A percentile compares a stretch with the other conserved stretches of the same genome.
Evolutionary conservation across 1,140 invertebrate genomes (phyloP).

Genomic region (Cataglyphis hispanica): DNA sequence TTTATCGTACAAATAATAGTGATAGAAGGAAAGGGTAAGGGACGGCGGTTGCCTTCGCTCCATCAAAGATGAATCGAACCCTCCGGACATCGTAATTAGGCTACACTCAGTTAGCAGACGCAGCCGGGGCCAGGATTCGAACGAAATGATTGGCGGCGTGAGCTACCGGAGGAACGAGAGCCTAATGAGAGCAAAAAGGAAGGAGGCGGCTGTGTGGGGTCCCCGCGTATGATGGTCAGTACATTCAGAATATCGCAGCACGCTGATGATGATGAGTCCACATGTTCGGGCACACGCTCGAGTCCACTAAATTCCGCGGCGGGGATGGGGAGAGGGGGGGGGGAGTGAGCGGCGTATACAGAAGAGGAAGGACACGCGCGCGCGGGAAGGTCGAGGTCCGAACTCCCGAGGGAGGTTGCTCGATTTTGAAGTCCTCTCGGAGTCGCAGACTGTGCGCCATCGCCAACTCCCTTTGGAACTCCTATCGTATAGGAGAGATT

Average conservation of each 20-base stretch:
- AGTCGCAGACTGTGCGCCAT: slow-evolving; percentile 68
- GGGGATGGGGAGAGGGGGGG: too few relatives aligned
- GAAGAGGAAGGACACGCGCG: neutral
- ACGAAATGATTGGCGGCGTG: slow-evolving; percentile 62
- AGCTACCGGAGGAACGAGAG: slow-evolving; percentile 47
- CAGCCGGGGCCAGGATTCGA: slow-evolving; percentile 42
- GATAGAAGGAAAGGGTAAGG: slow-evolving; percentile 43
- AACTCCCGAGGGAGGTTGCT: slow-evolving; percentile 73
- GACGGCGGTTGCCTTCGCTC: slow-evolving; percentile 22
- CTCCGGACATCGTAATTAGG: slow-evolving; percentile 65
- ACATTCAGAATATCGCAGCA: slow-evolving; percentile 68
- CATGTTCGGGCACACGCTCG: slow-evolving; percentile 79
- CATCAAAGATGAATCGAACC: slow-evolving; percentile 70
- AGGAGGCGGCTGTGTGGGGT: slow-evolving; percentile 49
- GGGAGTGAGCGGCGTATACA: neutral
- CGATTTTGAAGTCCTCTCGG: slow-evolving; percentile 80
- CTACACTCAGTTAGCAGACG: slow-evolving; percentile 53
- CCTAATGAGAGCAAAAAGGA: slow-evolving; percentile 72
- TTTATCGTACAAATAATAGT: slow-evolving; percentile 48
- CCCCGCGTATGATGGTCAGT: slow-evolving; percentile 58
- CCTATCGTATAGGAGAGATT: slow-evolving; percentile 58
- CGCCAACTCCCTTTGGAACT: slow-evolving; percentile 65
- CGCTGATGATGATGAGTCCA: slow-evolving; percentile 81
- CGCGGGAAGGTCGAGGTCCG: slow-evolving; percentile 48
- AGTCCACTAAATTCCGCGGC: slow-evolving; percentile 44